Percentiles rank a stretch among this genome's conserved stretches.
Evolutionary conservation across 2,113 vertebrate species (phyloP).

Genomic region (Propithecus coquereli): DNA sequence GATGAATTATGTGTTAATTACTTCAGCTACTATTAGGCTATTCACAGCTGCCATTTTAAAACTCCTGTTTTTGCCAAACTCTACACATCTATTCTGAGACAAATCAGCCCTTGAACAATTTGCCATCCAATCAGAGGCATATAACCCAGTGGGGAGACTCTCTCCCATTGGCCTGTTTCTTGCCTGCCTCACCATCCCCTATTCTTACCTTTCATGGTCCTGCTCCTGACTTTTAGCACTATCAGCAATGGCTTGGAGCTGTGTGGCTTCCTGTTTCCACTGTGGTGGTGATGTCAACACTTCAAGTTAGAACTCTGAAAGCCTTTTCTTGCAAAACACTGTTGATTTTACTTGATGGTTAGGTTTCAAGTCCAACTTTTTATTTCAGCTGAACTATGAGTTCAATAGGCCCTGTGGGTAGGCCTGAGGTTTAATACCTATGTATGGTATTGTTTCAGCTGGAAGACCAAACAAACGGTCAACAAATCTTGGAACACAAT

Average conservation of each 20-base stretch:
- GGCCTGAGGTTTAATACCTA: background rate
- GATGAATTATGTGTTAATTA: background rate
- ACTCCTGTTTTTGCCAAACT: background rate
- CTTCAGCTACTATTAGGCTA: background rate
- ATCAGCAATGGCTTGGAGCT: background rate
- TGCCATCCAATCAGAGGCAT: background rate
- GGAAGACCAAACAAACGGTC: background rate
- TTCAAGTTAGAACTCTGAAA: background rate
- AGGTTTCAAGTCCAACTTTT: conserved; percentile 20
- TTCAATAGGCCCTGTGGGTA: background rate
- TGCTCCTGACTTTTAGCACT: background rate
- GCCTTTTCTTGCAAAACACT: background rate
- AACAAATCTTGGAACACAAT: background rate
- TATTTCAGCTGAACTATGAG: background rate
- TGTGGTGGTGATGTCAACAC: background rate
- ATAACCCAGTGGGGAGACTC: background rate
- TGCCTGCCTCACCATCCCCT: background rate
- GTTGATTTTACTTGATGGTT: background rate
- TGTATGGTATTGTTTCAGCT: background rate
- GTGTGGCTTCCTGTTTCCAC: background rate
- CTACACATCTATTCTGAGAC: background rate
- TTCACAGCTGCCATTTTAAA: background rate
- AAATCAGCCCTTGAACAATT: background rate
- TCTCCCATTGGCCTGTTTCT: background rate
- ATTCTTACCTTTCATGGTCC: background rate